Base-by-base conservation (phyloP, 2,113 vertebrate genomes). In the Cavia aperea region DNA sequence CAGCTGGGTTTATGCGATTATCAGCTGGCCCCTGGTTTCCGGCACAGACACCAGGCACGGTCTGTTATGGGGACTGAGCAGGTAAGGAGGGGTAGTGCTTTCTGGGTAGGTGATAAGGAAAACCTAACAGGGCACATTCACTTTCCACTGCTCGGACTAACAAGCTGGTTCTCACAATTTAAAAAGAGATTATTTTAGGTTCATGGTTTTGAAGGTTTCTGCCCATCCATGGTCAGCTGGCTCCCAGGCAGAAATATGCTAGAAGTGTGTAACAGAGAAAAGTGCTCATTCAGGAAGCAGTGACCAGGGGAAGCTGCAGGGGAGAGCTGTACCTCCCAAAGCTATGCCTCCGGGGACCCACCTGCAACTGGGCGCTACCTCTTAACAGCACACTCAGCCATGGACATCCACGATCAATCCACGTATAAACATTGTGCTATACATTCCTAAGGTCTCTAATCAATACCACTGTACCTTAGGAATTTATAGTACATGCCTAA, bases 401-500 rank as follows among this genome's bases (percentile, higher is more conserved):
- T 36, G 77, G 13, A 79, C 49, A 54, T 5, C 31, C 9, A 21
- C 5, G 77, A 10, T 21, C 23, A 11, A 36, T 4, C 26, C 14
- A 31, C 75, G 72, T 31, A 43, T 86, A 88, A 90, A 79, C 68
- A 75, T 29, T 56, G 11, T 2, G 88, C 43, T 58, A 54, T 31
- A 46, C 46, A 65, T 54, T 86, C 51, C 49, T 62, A 91, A 91
- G 89, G 49, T 43, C 46, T 86, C 94, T 72, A 70, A 5, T 29
- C 19, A 89, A 36, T 68, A 54, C 29, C 29, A 60, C 62, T 70
- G 49, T 46, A 94, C 46, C 7, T 81, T 51, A 92, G 54, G 88
- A 83, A 81, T 70, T 87, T 31, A 95, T 14, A 90, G 46, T 54
- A 86, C 78, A 43, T 46, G 78, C 26, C 88, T 86, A 68, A 70